phyloP scores from a whole-genome alignment of 2,113 vertebrate species.

The Numenius arquata region DNA sequence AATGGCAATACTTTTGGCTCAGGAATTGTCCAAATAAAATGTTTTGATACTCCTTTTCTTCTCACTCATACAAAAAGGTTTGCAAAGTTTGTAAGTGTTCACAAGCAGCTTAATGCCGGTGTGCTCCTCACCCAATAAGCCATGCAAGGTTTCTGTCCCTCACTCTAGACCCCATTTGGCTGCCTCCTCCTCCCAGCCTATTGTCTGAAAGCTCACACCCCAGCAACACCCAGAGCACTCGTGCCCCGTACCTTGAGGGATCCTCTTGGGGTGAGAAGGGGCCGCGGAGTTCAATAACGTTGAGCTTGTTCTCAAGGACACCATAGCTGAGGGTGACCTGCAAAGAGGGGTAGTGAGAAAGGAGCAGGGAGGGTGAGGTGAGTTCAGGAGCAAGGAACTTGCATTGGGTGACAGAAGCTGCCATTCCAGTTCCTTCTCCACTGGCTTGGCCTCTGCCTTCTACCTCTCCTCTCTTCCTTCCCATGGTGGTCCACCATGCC shows the following conservation, averaged over 20 bases:
- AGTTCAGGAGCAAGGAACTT: neutral
- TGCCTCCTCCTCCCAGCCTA: neutral
- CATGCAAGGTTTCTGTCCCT: neutral
- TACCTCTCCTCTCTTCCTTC: neutral
- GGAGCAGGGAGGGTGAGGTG: neutral
- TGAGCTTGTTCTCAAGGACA: conserved; percentile 88
- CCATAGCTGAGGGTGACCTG: conserved; percentile 93
- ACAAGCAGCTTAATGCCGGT: neutral
- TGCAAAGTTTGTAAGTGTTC: neutral
- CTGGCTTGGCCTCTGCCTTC: neutral
- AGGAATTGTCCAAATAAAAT: conserved; percentile 3
- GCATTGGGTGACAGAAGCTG: neutral
- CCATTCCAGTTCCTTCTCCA: neutral
- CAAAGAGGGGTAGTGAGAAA: neutral
- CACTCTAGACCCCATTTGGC: neutral
- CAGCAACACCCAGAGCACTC: neutral
- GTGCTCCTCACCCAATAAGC: neutral
- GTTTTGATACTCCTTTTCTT: neutral
- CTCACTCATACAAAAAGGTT: neutral
- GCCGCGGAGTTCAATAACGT: conserved; percentile 83
- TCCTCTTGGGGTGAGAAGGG: conserved; percentile 83
- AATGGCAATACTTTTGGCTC: neutral
- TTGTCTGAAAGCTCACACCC: neutral
- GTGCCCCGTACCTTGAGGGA: conserved; percentile 77
- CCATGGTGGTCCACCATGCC: neutral